A percentile compares a stretch with the other conserved stretches of the same genome.
These are phyloP conservation scores for Diploptera punctata DNA, from an alignment of 2,888 invertebrate species.

Conservation along the genomic window DNA sequence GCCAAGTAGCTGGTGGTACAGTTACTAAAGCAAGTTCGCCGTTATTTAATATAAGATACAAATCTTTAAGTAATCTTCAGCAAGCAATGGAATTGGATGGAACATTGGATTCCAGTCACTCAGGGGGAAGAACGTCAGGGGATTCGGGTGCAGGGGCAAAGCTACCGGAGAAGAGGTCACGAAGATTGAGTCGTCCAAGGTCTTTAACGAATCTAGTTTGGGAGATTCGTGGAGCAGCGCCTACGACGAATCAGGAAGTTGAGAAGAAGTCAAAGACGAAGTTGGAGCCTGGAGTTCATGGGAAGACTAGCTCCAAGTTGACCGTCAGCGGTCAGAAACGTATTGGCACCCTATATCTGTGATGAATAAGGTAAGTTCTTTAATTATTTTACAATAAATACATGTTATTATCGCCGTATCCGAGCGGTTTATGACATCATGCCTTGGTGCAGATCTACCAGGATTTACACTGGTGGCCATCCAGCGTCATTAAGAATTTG, in stretches of 20 bases:
- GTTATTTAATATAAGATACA: constrained; percentile 74
- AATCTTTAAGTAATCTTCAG: constrained; percentile 69
- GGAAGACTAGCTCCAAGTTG: constrained; percentile 61
- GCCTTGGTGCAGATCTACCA: too few species aligned
- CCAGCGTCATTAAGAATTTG: too few species aligned
- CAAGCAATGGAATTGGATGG: constrained; percentile 66
- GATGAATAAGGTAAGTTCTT: constrained; percentile 25
- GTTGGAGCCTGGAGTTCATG: constrained; percentile 58
- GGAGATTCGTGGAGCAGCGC: constrained; percentile 61
- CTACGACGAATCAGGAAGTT: neutral
- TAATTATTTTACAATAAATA: too few species aligned
- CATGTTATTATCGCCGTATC: too few species aligned
- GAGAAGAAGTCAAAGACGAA: constrained; percentile 52
- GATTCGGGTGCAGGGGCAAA: constrained; percentile 81
- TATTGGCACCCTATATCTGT: constrained; percentile 65
- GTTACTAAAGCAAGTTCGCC: constrained; percentile 75
- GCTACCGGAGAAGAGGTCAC: constrained; percentile 78
- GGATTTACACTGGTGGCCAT: too few species aligned
- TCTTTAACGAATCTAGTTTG: constrained; percentile 88
- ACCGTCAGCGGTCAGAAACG: constrained; percentile 62
- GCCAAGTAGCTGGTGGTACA: constrained; percentile 49
- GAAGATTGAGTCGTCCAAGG: constrained; percentile 81
- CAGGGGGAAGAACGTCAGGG: constrained; percentile 85
- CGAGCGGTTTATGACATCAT: too few species aligned
- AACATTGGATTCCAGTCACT: constrained; percentile 89